phyloP scores from a whole-genome alignment of 2,797 vertebrate genomes.

The Chiloscyllium punctatum region DNA sequence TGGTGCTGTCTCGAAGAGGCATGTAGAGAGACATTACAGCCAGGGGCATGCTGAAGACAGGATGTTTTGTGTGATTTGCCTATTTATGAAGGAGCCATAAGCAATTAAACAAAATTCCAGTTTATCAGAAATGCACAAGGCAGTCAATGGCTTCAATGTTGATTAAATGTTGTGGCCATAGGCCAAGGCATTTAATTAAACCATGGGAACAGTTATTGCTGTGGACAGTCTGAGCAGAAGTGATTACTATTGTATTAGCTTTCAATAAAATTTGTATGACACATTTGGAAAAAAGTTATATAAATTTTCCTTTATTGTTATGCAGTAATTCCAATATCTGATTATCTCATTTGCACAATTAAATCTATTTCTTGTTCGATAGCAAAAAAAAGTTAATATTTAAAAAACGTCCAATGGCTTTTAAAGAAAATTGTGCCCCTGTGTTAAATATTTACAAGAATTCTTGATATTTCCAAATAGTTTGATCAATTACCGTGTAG shows the following conservation, averaged over 20 bases:
- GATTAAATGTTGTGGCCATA: conserved; percentile 8
- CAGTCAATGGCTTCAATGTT: conserved; percentile 5
- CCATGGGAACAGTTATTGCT: conserved; percentile 13
- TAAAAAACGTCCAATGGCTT: background rate
- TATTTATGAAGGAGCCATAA: conserved; percentile 21
- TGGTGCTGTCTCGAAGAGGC: background rate
- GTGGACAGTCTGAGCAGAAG: conserved; percentile 12
- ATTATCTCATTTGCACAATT: background rate
- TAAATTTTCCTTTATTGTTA: background rate
- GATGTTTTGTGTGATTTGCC: background rate
- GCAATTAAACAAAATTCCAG: conserved; percentile 15
- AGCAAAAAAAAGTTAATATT: background rate
- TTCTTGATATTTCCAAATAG: background rate
- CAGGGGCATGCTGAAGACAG: background rate
- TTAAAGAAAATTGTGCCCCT: background rate
- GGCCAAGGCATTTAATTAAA: conserved; percentile 35
- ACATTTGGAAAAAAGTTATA: conserved; percentile 8
- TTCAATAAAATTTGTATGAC: conserved; percentile 11
- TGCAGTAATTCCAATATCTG: background rate
- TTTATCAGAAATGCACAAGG: background rate
- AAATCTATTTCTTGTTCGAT: background rate
- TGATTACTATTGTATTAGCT: conserved; percentile 31
- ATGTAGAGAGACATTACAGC: background rate
- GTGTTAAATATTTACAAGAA: background rate
- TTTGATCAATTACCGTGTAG: background rate